Percentiles rank a stretch among this genome's conserved stretches.
Evolutionary conservation across 2,113 vertebrate species (phyloP).

Genomic region (Nycticryphes semicollaris): DNA sequence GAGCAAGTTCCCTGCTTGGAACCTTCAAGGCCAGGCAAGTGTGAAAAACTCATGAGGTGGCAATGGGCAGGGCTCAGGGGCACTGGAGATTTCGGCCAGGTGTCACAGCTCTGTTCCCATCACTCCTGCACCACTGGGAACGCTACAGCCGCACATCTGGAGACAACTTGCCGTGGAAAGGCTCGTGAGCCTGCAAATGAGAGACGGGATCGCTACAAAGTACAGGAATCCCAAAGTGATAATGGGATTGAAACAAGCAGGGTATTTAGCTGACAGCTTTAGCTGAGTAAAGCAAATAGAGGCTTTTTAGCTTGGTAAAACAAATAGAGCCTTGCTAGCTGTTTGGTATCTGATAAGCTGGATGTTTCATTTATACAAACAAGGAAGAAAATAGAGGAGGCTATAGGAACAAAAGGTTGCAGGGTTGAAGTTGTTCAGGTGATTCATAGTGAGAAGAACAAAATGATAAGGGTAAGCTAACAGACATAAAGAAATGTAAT

Average conservation of each 20-base stretch:
- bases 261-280: neutral
- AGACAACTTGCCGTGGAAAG: slow-evolving; percentile 55
- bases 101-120: neutral
- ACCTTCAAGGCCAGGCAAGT: neutral
- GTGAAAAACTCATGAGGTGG: slow-evolving; percentile 48
- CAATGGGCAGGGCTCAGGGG: slow-evolving; percentile 32
- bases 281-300: neutral
- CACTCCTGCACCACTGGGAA: neutral
- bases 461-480: neutral
- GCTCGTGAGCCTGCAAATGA: neutral
- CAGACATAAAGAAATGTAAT: neutral
- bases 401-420: neutral
- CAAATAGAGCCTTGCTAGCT: neutral
- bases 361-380: neutral
- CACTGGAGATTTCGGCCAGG: neutral
- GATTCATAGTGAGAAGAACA: neutral
- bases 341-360: neutral
- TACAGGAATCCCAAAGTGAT: no score
- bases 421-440: neutral
- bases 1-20: neutral
- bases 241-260: neutral
- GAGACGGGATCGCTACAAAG: neutral
- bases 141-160: slow-evolving; percentile 53
- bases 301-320: neutral
- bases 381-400: neutral